Base-by-base conservation (phyloP, 2,888 invertebrate genomes). In the Drosophila setosimentum region DNA sequence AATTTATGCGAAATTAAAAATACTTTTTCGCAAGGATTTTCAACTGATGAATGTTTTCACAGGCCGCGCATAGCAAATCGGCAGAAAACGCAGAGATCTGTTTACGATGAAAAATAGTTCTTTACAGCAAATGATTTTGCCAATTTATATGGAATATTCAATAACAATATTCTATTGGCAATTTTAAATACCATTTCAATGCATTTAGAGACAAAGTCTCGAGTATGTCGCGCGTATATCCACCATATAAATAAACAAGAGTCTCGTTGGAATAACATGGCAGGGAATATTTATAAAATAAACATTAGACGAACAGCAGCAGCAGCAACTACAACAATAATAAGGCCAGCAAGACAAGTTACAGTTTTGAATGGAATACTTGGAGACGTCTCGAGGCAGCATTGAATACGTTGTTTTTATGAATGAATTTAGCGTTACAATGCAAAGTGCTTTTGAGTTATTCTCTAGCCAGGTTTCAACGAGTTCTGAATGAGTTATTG, bases 1-100 rank as follows among this genome's bases (percentile, higher is more conserved):
- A 88, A 90, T 86, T 73, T 90, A 82, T 81, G 87, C 80, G 87
- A 90, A 90, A 83, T 83, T 86, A 83, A 90, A 88, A 86, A 78
- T 74, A 71, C 76, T 77, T 88, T 90, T 83, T 86, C 82, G 89
- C 90, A 86, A 86, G 83, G 84, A 82, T 78, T 85, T 80, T 51
- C 68, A 33, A 71, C 66, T 66, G 67, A 21, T 21, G 61, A 57
- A 68, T 90, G 87, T 88, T 88, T 88, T 83, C 48, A 83, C 82
- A 86, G 90, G 71, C 75, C 10, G 33, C 84, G 70, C 77, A 76
- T 63, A 76, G 66, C 51, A 66, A 76, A 73, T 80, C 58, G 60
- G 51, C 35, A 62, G 58, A 24, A 67, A 29, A 59, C 32, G 21
- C 53, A 27, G 48, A 32, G 42, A n/a, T 8, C 16, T 16, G 45